Conservation (phyloP, 2,113 vertebrate species). For the Mustelus asterias region DNA sequence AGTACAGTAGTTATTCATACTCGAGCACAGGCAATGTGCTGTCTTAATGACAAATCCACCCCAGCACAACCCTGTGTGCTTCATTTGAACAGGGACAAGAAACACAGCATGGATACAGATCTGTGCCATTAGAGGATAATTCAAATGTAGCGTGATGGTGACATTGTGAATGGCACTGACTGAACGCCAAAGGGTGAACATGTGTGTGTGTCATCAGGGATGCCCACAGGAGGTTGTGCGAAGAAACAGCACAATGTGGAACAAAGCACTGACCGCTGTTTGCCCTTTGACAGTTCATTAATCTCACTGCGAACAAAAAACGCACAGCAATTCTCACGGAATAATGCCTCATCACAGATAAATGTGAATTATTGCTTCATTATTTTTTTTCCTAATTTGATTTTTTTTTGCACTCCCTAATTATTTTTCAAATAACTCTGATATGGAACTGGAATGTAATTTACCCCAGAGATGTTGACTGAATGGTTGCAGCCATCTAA, state of each 20-base stretch:
- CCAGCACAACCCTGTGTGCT: background rate
- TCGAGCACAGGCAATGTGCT: background rate
- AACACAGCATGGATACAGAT: background rate
- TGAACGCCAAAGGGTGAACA: background rate
- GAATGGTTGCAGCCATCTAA: background rate
- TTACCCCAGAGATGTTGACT: conserved; percentile 10
- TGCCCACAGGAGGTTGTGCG: background rate
- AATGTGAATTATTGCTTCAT: conserved; percentile 18
- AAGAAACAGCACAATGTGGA: background rate
- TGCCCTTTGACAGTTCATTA: background rate
- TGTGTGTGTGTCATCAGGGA: background rate
- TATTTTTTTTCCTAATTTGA: conserved; percentile 7
- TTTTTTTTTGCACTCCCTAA: conserved; percentile 9
- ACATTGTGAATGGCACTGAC: background rate
- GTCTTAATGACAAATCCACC: background rate
- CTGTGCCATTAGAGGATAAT: background rate
- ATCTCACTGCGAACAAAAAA: background rate
- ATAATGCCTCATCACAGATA: background rate
- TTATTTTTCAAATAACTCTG: conserved; percentile 13
- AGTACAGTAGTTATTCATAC: background rate
- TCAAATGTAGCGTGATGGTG: background rate
- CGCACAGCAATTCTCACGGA: background rate
- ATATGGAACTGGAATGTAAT: conserved; percentile 5
- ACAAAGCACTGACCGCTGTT: background rate
- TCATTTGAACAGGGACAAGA: background rate